Percentiles rank a stretch among this genome's conserved stretches.
These are phyloP conservation scores for Entosphenus tridentatus DNA, from an alignment of 2,113 vertebrate species.

Conservation along the genomic window DNA sequence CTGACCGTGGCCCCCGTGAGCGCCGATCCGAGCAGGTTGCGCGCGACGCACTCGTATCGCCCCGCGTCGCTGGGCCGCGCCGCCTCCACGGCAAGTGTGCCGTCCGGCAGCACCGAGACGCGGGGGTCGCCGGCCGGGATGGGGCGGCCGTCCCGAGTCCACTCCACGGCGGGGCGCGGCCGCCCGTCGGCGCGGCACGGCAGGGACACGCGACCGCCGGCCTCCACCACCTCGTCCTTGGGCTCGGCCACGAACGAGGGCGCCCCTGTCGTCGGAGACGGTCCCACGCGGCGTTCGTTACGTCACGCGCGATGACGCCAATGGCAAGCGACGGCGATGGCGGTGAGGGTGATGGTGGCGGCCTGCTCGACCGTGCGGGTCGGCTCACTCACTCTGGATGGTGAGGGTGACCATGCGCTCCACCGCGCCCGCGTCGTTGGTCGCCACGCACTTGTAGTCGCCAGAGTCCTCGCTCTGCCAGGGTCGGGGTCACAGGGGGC, in stretches of 20 bases:
- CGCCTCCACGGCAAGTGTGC: conserved; percentile 36
- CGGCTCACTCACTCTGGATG: conserved; percentile 45
- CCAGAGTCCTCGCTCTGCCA: conserved; percentile 66
- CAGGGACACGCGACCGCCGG: conserved; percentile 37
- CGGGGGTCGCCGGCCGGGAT: conserved; percentile 23
- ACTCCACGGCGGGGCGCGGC: conserved; percentile 38
- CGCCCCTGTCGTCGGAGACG: conserved; percentile 27
- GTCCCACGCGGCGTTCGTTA: background rate
- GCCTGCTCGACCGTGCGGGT: too few relatives aligned
- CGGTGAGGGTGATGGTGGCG: too few relatives aligned
- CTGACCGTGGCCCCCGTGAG: conserved; percentile 35
- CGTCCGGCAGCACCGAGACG: conserved; percentile 31
- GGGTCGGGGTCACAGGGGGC: too few relatives aligned
- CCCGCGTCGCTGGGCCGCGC: conserved; percentile 54
- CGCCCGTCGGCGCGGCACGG: conserved; percentile 62
- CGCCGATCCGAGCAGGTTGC: conserved; percentile 59
- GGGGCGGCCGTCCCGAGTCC: conserved; percentile 35
- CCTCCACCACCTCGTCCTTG: conserved; percentile 30
- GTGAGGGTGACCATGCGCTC: conserved; percentile 55
- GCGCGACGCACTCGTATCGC: conserved; percentile 61
- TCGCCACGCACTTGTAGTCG: conserved; percentile 68
- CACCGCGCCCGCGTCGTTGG: conserved; percentile 59
- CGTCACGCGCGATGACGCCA: too few relatives aligned
- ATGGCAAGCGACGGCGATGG: too few relatives aligned
- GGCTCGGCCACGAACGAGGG: conserved; percentile 48